These are phyloP conservation scores for Ypsolopha sequella DNA, from an alignment of 2,888 invertebrate species.

Conservation along the genomic window DNA sequence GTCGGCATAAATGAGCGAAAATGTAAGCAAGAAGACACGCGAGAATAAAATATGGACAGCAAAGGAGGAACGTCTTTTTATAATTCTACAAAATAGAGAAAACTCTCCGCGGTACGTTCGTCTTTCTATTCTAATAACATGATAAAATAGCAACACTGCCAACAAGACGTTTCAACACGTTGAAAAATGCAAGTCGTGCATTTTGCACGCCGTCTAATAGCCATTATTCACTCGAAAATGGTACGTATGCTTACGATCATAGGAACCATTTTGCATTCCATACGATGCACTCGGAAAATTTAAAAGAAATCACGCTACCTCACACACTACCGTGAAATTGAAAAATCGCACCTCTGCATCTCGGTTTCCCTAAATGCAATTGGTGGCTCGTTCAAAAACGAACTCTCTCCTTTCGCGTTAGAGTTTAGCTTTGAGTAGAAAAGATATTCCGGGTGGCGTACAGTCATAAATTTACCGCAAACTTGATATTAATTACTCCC, in stretches of 20 bases:
- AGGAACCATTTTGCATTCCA: background rate
- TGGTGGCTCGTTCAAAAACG: constrained; percentile 4
- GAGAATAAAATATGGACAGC: too few species aligned
- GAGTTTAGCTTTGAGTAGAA: background rate
- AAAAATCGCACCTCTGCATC: constrained; percentile 21
- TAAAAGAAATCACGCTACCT: constrained; percentile 12
- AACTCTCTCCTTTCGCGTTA: constrained; percentile 6
- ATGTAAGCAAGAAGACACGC: too few species aligned
- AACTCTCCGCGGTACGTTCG: too few species aligned
- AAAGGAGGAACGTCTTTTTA: too few species aligned
- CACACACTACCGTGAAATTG: constrained; percentile 20
- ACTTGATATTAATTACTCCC: constrained; percentile 61
- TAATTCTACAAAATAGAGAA: too few species aligned
- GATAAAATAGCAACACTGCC: background rate
- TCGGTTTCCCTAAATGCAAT: constrained; percentile 18
- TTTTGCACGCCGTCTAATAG: background rate
- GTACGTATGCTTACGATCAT: background rate
- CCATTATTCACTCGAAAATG: background rate
- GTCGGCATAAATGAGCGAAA: too few species aligned
- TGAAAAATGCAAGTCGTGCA: background rate
- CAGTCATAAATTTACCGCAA: constrained; percentile 45
- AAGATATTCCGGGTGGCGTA: constrained; percentile 5
- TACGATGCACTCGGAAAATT: constrained; percentile 5
- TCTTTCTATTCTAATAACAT: too few species aligned
- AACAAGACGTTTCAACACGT: background rate